Conservation (phyloP, 2,113 vertebrate species). For the Murina feae region DNA sequence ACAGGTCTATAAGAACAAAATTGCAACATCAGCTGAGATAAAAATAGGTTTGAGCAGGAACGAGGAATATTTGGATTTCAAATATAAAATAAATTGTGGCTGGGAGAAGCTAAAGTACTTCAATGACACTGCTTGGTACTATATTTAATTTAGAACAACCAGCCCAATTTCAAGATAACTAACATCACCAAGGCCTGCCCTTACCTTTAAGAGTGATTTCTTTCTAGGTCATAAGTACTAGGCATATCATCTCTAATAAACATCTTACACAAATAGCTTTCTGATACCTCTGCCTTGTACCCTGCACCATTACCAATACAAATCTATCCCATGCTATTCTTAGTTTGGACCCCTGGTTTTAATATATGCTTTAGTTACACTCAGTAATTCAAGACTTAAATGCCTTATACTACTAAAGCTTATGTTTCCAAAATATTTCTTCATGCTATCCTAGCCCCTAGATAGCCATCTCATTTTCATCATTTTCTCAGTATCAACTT, state of each 20-base stretch:
- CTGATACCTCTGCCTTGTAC: not conserved
- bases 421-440: conserved; percentile 18
- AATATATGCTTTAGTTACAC: not conserved
- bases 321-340: not conserved
- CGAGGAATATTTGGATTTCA: conserved; percentile 33
- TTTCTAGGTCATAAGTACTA: not conserved
- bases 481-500: conserved; percentile 46
- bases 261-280: not conserved
- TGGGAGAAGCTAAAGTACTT: conserved; percentile 22
- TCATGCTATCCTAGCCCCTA: not conserved
- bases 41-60: conserved; percentile 17
- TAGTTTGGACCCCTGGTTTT: not conserved
- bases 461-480: conserved; percentile 34
- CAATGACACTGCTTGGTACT: not conserved
- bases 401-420: not conserved
- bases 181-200: not conserved
- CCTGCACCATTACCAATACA: not conserved
- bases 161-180: conserved; percentile 25
- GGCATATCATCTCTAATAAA: conserved; percentile 24
- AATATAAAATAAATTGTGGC: conserved; percentile 31
- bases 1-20: conserved; percentile 23
- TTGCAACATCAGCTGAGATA: conserved; percentile 36
- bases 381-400: conserved; percentile 26
- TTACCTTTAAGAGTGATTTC: not conserved
- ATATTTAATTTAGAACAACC: conserved; percentile 39